phyloP scores from a whole-genome alignment of 2,113 vertebrate species.

The Psittacula cyanocephala region DNA sequence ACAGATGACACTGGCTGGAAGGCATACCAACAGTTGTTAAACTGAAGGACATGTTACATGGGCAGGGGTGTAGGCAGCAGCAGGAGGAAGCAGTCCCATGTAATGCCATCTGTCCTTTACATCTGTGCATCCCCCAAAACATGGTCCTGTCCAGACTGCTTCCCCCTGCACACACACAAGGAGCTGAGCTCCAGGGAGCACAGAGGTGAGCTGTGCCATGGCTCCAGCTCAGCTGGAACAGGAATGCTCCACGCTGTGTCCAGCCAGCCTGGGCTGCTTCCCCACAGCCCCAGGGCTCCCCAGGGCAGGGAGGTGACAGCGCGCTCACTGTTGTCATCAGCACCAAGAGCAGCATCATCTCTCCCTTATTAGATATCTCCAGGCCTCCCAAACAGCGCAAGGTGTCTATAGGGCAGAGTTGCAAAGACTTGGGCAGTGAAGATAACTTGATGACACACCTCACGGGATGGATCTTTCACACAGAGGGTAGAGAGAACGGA shows the following conservation, averaged over 20 bases:
- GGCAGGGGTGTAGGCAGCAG: background rate
- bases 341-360: background rate
- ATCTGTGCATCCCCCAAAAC: background rate
- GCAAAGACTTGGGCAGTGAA: background rate
- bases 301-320: background rate
- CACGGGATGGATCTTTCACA: background rate
- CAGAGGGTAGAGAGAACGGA: background rate
- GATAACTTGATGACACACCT: background rate
- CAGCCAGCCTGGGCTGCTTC: background rate
- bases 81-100: background rate
- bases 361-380: background rate
- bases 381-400: background rate
- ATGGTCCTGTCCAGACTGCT: background rate
- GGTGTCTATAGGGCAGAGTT: fast-evolving
- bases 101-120: background rate
- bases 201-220: fast-evolving
- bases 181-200: fast-evolving
- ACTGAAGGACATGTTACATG: fast-evolving
- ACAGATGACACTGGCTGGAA: background rate
- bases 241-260: background rate
- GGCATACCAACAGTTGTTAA: background rate
- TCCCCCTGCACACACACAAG: fast-evolving
- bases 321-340: fast-evolving
- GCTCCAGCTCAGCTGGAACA: background rate
- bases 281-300: background rate